Evolutionary conservation across 1,140 invertebrate species (phyloP).

Genomic region (Aphelinus certus): DNA sequence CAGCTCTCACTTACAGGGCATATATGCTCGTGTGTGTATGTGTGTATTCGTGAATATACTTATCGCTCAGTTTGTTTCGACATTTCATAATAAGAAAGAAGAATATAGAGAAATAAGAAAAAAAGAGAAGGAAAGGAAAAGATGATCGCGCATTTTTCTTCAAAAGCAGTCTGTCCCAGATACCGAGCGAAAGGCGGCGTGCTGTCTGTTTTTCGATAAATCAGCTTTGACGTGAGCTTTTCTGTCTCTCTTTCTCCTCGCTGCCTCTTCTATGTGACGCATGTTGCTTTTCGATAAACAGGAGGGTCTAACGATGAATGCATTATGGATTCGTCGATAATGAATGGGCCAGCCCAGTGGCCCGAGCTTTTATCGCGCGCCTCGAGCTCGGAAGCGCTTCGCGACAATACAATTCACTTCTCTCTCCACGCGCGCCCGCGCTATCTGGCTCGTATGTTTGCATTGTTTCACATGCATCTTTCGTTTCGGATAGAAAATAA

Average conservation of each 20-base stretch:
- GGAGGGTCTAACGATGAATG: too few species aligned
- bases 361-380: too few species aligned
- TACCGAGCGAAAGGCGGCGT: slow-evolving; percentile 28
- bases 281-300: not conserved
- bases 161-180: slow-evolving; percentile 32
- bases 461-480: too few species aligned
- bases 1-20: too few species aligned
- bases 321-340: too few species aligned
- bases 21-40: too few species aligned
- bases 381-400: too few species aligned
- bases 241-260: slow-evolving; percentile 4
- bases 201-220: slow-evolving; percentile 41
- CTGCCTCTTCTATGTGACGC: not conserved
- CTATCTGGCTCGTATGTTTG: too few species aligned
- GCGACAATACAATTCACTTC: too few species aligned
- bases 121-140: not conserved
- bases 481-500: too few species aligned
- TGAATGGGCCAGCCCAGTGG: too few species aligned
- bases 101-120: slow-evolving; percentile 1
- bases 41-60: not conserved
- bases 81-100: slow-evolving; percentile 13
- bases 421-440: not conserved
- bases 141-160: slow-evolving; percentile 10
- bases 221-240: slow-evolving; percentile 16
- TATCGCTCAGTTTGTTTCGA: slow-evolving; percentile 27